Evolutionary conservation across 2,113 vertebrate genomes (phyloP).

Genomic region (Cygnus atratus): DNA sequence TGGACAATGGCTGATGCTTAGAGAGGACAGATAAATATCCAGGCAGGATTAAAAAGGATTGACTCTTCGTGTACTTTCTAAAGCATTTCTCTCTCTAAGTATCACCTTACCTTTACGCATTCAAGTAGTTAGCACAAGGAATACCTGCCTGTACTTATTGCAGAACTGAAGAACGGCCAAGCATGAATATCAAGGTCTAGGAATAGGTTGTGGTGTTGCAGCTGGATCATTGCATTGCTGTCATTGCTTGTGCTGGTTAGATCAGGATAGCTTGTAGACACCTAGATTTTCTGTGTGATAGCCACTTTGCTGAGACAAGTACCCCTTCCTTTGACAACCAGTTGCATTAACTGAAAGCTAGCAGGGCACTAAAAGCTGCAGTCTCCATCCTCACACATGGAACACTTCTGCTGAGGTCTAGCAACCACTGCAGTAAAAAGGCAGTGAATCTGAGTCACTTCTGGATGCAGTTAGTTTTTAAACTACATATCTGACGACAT

Average conservation of each 20-base stretch:
- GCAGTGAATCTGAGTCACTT: background rate
- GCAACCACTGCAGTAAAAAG: background rate
- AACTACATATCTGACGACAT: background rate
- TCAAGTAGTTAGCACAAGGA: background rate
- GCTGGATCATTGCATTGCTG: background rate
- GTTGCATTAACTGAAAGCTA: background rate
- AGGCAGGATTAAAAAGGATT: fast-evolving
- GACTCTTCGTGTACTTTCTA: background rate
- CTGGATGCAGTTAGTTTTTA: background rate
- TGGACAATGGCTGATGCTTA: background rate
- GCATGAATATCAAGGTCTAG: fast-evolving
- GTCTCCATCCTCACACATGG: fast-evolving
- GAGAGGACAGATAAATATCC: background rate
- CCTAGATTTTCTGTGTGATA: background rate
- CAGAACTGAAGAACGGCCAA: background rate
- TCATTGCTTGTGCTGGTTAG: background rate
- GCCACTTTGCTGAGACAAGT: background rate
- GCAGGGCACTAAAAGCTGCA: background rate
- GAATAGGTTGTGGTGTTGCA: background rate
- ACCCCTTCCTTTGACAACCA: background rate
- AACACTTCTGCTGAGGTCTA: background rate
- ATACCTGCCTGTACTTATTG: fast-evolving
- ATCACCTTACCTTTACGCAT: fast-evolving
- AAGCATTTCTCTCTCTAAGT: background rate
- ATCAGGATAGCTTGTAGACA: background rate